Base-by-base conservation (phyloP, 2,113 vertebrate genomes). In the Sciurus niger region DNA sequence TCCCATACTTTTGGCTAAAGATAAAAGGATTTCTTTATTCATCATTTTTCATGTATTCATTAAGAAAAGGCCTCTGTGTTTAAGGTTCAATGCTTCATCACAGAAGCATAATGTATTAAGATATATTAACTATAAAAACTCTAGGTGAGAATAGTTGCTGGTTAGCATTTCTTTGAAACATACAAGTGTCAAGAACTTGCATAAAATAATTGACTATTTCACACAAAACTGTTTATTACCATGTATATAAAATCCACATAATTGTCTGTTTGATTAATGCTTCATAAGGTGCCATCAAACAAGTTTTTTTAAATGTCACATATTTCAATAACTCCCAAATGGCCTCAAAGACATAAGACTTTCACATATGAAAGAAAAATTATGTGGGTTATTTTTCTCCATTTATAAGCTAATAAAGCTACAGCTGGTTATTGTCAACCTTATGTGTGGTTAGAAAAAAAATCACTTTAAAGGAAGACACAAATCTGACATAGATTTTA, bases 131-230 rank as follows among this genome's bases (percentile, higher is more conserved):
- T 51, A 28, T 46, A 67, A 68, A 28, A 88, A 55, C 90, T 68
- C 48, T 80, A 74, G 65, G 17, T 60, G 51, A 88, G n/a, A 94
- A 74, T 28, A 55, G 11, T 28, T 65, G 0, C 32, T 93, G 25
- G 22, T 68, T 97, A 83, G n/a, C 8, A 96, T 89, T 70, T 93
- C 43, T 94, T 76, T 96, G 43, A 91, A 95, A 88, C 77, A 70
- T 87, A 32, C n/a, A 84, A 78, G 32, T 83, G 51, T 86, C 58
- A 89, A 60, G 22, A 90, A 34, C 18, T 46, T 76, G 17, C 34
- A 58, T 84, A 89, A 94, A 93, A 85, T 43, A 74, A 83, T 86
- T 90, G 43, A 34, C 46, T 74, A 70, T 95, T 94, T 94, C 82
- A 73, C 60, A 4, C 13, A 86, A 92, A 90, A 91, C 28, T 73